Base-by-base conservation (phyloP, 1,140 invertebrate species). In the Drosophila punjabiensis region DNA sequence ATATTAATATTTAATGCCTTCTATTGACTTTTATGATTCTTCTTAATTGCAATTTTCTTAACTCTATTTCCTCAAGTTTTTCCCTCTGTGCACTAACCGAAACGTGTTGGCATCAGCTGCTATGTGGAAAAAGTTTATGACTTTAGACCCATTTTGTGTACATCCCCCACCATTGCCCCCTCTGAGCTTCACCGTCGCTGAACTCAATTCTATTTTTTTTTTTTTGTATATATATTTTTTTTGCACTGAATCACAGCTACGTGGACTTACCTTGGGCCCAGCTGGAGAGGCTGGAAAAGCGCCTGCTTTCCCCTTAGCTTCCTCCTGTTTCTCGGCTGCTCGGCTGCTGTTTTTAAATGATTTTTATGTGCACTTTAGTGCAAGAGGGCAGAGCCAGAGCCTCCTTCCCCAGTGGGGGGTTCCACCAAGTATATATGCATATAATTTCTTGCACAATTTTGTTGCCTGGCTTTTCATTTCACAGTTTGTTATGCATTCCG, bases 131-230 rank as follows among this genome's bases (percentile, higher is more conserved):
- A 88, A 89, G 85, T 88, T 88, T 88, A 88, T 88, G 85, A 88
- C 85, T 88, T 88, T 88, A 88, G 85, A 88, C 85, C 85, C 85
- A 88, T 88, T 89, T 88, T 88, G 86, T 88, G 81, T 84, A 69
- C 66, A 60, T 41, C 45, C 70, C 66, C 53, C 33, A 24, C 55
- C 66, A 35, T 30, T 24, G 16, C 33, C 65, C 28, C 20, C 53
- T 35, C 39, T 32, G 30, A 45, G 13, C 37, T 37, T 33, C 30
- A 41, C 60, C 33, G 32, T 30, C 61, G 81, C 53, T 88, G 85
- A 88, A 88, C 85, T 88, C 81, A 89, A 85, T 88, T 50, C 24
- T 48, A 24, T 24, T 28, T 50, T 24, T 48, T 13, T 85, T 75
- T 48, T 20, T 20, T 45, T 45, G n/a, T n/a, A n/a, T n/a, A n/a